Base-by-base conservation (phyloP, 1,140 invertebrate species). In the Trachymyrmex cornetzi region DNA sequence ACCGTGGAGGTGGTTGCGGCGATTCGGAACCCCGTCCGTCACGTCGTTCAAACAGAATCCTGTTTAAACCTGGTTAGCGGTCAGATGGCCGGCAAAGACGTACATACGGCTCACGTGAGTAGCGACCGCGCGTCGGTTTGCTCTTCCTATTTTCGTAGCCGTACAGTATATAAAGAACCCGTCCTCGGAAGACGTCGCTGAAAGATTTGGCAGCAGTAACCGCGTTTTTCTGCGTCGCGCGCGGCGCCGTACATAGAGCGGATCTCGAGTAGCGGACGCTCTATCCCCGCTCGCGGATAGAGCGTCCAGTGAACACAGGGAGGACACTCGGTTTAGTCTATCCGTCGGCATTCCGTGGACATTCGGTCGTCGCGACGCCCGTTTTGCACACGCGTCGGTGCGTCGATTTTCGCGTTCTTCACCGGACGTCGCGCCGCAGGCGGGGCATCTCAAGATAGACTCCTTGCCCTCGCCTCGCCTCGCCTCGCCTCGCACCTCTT, bases 141-240 rank as follows among this genome's bases (percentile, higher is more conserved):
- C 87, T 92, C 91, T 91, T 92, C 89, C 91, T 93, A 93, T 92
- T 91, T 92, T 91, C 90, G 91, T 92, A 88, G 80, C 34, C 86
- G 89, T 87, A 74, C 24, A 85, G 85, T 90, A 91, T 92, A 92
- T 91, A 92, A 92, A 87, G 87, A 87, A 79, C 66, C 86, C 90
- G 93, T 93, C 92, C 93, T 93, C 93, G 93, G 44, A 9, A 89
- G 82, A 90, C 92, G 87, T 93, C 91, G 87, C 88, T 89, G 88
- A 87, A 89, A 87, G 91, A 90, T 94, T 95, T 95, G 94, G 94
- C 94, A 95, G 75, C 91, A 90, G 85, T 93, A 34, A 38, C 90
- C 93, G 90, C 82, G 88, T 74, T 91, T 94, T 95, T 94, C 92
- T 94, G 91, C 94, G 94, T 91, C 92, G 84, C 77, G 75, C 77